Evolutionary conservation across 2,888 invertebrate species (phyloP).

Genomic region (Dicranocentrus wangi): DNA sequence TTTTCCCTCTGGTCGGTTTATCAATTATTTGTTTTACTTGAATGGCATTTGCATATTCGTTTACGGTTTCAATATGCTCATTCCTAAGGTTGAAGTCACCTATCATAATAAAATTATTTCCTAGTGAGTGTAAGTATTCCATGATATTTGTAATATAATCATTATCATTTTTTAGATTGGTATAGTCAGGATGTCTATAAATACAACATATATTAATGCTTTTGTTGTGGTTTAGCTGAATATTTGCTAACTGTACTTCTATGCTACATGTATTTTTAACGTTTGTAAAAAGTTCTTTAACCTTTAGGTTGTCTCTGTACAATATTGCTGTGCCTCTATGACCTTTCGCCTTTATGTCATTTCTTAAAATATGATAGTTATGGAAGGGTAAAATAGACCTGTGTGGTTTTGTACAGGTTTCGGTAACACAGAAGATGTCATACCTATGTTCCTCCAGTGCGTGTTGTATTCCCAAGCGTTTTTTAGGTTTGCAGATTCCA

Average conservation of each 20-base stretch:
- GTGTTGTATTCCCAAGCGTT: neutral
- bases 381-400: neutral
- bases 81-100: constrained; percentile 12
- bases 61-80: neutral
- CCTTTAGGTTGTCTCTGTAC: too few relatives aligned
- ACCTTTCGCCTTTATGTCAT: neutral
- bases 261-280: too few relatives aligned
- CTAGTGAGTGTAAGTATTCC: neutral
- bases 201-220: neutral
- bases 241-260: too few relatives aligned
- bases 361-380: neutral
- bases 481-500: neutral
- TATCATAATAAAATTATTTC: neutral
- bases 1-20: neutral
- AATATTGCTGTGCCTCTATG: constrained; percentile 11
- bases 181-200: constrained; percentile 16
- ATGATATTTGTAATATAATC: too few relatives aligned
- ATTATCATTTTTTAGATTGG: too few relatives aligned
- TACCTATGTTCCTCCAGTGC: neutral
- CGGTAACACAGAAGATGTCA: constrained; percentile 11
- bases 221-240: neutral
- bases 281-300: too few relatives aligned
- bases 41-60: neutral
- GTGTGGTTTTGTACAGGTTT: constrained; percentile 1
- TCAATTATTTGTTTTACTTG: neutral